These are phyloP conservation scores for Diaphora mendica DNA, from an alignment of 2,888 invertebrate species.

Conservation along the genomic window DNA sequence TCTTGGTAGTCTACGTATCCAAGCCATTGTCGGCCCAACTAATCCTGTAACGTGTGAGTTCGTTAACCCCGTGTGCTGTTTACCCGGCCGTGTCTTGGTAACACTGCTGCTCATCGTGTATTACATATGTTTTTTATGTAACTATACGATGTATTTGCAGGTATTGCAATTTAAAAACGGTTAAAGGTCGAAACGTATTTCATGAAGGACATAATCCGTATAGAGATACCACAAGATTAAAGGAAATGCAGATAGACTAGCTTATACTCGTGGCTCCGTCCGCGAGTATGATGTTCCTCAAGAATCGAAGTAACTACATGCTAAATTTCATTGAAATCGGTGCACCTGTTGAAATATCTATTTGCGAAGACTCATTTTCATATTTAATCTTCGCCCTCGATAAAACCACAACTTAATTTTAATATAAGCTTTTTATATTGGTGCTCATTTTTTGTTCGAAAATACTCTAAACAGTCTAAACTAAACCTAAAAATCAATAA, in stretches of 20 bases:
- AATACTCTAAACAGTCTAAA: not conserved
- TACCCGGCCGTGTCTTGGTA: slow-evolving; percentile 30
- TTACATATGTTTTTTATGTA: slow-evolving; percentile 2
- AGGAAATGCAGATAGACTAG: too few species aligned
- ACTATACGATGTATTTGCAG: not conserved
- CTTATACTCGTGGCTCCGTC: too few species aligned
- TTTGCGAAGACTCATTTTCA: too few species aligned
- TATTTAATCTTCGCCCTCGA: not conserved
- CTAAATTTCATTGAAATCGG: too few species aligned
- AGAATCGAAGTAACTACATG: too few species aligned
- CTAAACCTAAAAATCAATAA: too few species aligned
- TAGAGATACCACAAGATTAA: not conserved
- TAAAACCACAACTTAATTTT: not conserved
- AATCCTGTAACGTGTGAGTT: slow-evolving; percentile 31
- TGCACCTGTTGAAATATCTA: too few species aligned
- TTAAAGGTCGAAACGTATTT: not conserved
- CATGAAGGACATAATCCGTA: not conserved
- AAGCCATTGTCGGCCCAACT: slow-evolving; percentile 23
- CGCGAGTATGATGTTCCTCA: too few species aligned
- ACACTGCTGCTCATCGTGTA: slow-evolving; percentile 5
- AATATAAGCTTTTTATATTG: too few species aligned
- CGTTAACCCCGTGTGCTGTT: slow-evolving; percentile 42
- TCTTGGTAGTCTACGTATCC: slow-evolving; percentile 6
- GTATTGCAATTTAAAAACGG: not conserved
- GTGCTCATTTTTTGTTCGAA: too few species aligned